Evolutionary conservation across 2,888 invertebrate genomes (phyloP), one percentile per base, ranked within the genome.

Genomic region (Aethes cnicana): DNA sequence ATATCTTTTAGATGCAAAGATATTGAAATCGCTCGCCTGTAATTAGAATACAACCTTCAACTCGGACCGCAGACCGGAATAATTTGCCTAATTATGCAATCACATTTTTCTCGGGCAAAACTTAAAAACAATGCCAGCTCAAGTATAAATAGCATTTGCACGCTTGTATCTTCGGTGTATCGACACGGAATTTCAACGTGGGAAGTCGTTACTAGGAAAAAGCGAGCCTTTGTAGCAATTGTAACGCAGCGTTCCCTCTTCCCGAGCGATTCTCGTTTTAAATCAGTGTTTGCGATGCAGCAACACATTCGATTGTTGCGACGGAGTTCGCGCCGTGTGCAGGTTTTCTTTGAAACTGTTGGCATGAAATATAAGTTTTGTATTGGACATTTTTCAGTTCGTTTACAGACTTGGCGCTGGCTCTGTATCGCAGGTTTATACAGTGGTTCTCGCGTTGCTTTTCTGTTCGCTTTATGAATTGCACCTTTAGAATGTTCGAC

Each of bases 221-320:
- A 39, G 42, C 47, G 48, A 5, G 26, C 43, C 50, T 50, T 50
- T 50, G 43, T 43, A 30, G 32, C 35, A 9, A 20, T n/a, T n/a
- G n/a, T 39, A 47, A 18, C 36, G 18, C 35, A 20, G n/a, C 17
- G 35, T 36, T 33, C 48, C 20, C 42, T 32, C 42, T 49, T 41
- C 44, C 25, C 39, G 39, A 39, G n/a, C 43, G 36, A 43, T 44
- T 50, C 50, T 44, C 50, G 43, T 30, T 50, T 50, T 50, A 50
- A 50, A 50, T 44, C 50, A 44, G 50, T 50, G 43, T 50, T 50
- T 50, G 50, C 50, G 36, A 50, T 50, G 36, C 37, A 44, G 30
- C 43, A 44, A 50, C 44, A 50, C 43, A 44, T 36, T 37, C 50
- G 43, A 50, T 50, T 50, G 50, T 50, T 37, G 37, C 42, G 33